These are phyloP conservation scores for Tinea trinotella DNA, from an alignment of 2,888 invertebrate species.

Conservation along the genomic window DNA sequence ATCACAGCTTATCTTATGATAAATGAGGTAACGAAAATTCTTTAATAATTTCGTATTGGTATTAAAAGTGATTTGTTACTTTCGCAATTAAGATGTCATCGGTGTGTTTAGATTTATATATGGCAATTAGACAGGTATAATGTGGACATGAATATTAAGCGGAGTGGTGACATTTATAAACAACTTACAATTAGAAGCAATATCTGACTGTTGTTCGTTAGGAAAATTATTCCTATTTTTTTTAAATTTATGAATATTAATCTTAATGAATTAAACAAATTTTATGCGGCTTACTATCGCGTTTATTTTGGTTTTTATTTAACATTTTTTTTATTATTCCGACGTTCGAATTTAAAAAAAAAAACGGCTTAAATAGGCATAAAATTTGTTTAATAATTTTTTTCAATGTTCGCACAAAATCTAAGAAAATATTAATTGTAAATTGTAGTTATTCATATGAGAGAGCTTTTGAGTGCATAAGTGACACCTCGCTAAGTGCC, in stretches of 20 bases:
- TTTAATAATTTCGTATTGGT: slow-evolving; percentile 37
- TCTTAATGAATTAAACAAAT: too few relatives aligned
- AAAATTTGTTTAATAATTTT: too few relatives aligned
- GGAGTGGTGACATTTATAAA: slow-evolving; percentile 49
- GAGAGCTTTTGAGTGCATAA: slow-evolving; percentile 33
- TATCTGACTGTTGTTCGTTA: slow-evolving; percentile 4
- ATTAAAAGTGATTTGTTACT: slow-evolving; percentile 52
- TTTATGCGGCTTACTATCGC: too few relatives aligned
- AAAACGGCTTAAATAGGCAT: too few relatives aligned
- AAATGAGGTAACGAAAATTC: slow-evolving; percentile 28
- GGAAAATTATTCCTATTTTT: neutral
- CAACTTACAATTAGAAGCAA: slow-evolving; percentile 44
- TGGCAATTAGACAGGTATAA: slow-evolving; percentile 59
- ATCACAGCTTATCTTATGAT: slow-evolving; percentile 21
- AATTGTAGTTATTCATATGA: too few relatives aligned
- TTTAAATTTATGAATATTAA: too few relatives aligned
- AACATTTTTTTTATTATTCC: too few relatives aligned
- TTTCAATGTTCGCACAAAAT: too few relatives aligned
- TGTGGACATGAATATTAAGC: slow-evolving; percentile 63
- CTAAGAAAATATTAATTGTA: too few relatives aligned
- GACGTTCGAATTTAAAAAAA: too few relatives aligned
- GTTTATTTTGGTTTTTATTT: too few relatives aligned
- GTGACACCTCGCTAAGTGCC: slow-evolving; percentile 53
- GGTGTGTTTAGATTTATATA: slow-evolving; percentile 57
- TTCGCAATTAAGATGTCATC: slow-evolving; percentile 66